Conservation (phyloP, 2,797 vertebrate species). For the Melanotaenia nigrans region DNA sequence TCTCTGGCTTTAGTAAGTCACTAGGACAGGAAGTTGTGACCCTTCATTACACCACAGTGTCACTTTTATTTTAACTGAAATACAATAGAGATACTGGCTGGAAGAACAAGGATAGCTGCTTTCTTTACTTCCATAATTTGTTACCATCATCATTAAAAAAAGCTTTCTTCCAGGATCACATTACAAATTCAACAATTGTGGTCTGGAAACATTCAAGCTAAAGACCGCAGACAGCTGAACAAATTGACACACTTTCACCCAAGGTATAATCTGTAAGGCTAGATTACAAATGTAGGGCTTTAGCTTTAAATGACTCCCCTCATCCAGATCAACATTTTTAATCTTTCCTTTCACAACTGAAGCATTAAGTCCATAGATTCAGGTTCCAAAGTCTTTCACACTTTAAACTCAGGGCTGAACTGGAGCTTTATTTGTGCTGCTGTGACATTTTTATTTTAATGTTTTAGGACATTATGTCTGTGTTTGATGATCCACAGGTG, state of each 20-base stretch:
- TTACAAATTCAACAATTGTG: not conserved
- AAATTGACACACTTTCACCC: not conserved
- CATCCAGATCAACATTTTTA: not conserved
- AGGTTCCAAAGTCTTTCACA: not conserved
- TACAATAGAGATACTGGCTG: not conserved
- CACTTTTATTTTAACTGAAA: not conserved
- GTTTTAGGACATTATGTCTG: not conserved
- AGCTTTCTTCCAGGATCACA: not conserved
- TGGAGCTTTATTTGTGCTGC: not conserved
- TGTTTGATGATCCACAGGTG: not conserved
- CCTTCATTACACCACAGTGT: not conserved
- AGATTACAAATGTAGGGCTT: slow-evolving; percentile 4
- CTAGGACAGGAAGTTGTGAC: not conserved
- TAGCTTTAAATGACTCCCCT: not conserved
- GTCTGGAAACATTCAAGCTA: not conserved
- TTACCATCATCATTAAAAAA: not conserved
- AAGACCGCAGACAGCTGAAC: not conserved
- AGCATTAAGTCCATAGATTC: not conserved
- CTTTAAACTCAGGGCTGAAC: not conserved
- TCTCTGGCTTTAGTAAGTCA: not conserved
- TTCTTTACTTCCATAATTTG: not conserved
- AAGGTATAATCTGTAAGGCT: not conserved
- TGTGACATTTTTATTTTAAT: not conserved
- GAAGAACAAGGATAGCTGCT: not conserved
- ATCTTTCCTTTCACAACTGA: not conserved